A percentile compares a stretch with the other conserved stretches of the same genome.
These are phyloP conservation scores for Cynoglossus semilaevis DNA, from an alignment of 2,113 vertebrate species.

Conservation along the genomic window DNA sequence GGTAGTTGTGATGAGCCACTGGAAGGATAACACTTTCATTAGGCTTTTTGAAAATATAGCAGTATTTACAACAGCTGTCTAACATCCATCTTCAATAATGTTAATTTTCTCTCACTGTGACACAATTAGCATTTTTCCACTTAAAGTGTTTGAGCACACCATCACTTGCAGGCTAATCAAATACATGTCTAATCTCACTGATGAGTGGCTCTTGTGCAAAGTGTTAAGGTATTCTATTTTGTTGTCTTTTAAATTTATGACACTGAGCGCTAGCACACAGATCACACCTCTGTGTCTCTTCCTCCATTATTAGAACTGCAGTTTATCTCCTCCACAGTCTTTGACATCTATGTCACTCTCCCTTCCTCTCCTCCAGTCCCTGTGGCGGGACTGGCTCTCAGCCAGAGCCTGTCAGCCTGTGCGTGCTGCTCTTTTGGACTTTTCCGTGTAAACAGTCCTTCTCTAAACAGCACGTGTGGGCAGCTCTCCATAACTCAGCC, in stretches of 20 bases:
- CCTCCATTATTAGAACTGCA: slow-evolving; percentile 34
- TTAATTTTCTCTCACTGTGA: too few species aligned
- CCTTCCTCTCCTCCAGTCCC: slow-evolving; percentile 2
- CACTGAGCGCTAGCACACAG: slow-evolving; percentile 7
- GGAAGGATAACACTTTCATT: too few species aligned
- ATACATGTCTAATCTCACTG: slow-evolving; percentile 35
- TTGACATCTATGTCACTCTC: slow-evolving; percentile 30
- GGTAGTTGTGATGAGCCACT: too few species aligned
- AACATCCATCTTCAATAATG: too few species aligned
- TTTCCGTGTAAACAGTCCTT: slow-evolving; percentile 22
- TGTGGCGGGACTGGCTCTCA: slow-evolving; percentile 17
- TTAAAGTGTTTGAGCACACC: slow-evolving; percentile 4
- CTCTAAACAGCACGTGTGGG: slow-evolving; percentile 44
- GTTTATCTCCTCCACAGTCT: slow-evolving; percentile 21
- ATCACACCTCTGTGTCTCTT: slow-evolving; percentile 34
- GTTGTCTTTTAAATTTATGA: slow-evolving; percentile 30
- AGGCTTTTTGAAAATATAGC: too few species aligned
- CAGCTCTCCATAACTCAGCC: slow-evolving; percentile 35
- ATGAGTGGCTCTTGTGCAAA: slow-evolving; percentile 15
- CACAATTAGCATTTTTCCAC: slow-evolving; percentile 10
- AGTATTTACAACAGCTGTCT: too few species aligned
- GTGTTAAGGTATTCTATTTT: slow-evolving; percentile 26
- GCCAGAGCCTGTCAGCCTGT: slow-evolving; percentile 30
- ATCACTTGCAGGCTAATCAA: slow-evolving; percentile 40
- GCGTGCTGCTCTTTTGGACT: slow-evolving; percentile 26